Evolutionary conservation across 1,140 invertebrate species (phyloP).

Genomic region (Paraescarpia echinospica): DNA sequence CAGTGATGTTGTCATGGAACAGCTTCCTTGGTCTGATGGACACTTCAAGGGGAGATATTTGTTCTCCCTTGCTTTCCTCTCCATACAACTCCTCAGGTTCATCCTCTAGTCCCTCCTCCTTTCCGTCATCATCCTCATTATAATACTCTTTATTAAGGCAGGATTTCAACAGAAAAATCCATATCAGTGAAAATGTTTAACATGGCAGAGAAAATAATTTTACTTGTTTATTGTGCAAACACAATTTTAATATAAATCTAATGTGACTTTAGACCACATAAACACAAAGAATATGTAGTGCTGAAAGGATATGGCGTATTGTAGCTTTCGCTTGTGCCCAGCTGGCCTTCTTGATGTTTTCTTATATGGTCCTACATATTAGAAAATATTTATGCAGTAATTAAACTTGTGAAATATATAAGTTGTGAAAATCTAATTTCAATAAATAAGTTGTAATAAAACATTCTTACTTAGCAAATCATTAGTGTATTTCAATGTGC

Average conservation of each 20-base stretch:
- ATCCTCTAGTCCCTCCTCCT: not conserved
- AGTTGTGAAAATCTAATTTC: too few species aligned
- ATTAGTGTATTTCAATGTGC: too few species aligned
- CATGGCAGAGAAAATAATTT: not conserved
- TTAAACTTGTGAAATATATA: not conserved
- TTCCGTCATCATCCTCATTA: not conserved
- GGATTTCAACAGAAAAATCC: not conserved
- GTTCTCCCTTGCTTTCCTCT: not conserved
- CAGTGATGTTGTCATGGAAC: not conserved
- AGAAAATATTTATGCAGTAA: not conserved
- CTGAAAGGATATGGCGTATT: not conserved
- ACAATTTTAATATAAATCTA: not conserved
- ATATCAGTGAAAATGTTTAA: not conserved
- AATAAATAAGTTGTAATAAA: not conserved
- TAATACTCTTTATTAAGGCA: not conserved
- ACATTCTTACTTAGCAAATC: not conserved
- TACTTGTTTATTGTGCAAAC: not conserved
- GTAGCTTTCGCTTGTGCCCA: not conserved
- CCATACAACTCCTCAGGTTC: not conserved
- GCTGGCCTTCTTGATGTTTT: not conserved
- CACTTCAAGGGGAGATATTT: not conserved
- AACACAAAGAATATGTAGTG: not conserved
- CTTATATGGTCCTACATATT: slow-evolving; percentile 1
- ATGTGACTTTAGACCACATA: not conserved
- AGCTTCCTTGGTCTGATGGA: not conserved